Conservation (phyloP, 2,797 vertebrate species). For the Enteromius radiatus region DNA sequence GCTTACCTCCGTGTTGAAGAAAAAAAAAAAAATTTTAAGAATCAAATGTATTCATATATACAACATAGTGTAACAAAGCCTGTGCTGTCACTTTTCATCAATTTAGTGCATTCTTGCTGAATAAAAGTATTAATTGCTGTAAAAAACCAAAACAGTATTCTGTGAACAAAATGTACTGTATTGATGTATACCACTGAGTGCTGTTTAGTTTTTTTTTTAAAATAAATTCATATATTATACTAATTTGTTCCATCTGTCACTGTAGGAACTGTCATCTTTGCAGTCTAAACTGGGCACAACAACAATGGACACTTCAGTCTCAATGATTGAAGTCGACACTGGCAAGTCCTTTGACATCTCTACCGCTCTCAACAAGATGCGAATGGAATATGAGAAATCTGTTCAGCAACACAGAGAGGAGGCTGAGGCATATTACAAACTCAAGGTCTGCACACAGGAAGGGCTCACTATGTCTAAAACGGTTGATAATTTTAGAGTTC, state of each 20-base stretch:
- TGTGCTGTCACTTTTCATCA: background rate
- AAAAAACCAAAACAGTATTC: background rate
- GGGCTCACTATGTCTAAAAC: background rate
- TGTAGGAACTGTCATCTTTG: slow-evolving; percentile 67
- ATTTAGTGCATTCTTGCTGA: background rate
- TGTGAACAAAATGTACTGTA: background rate
- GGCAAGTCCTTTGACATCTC: slow-evolving; percentile 71
- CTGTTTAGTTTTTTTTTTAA: too few species aligned
- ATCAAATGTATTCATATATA: background rate
- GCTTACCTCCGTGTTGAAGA: too few species aligned
- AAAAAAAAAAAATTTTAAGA: background rate
- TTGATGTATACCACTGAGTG: background rate
- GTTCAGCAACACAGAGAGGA: slow-evolving; percentile 71
- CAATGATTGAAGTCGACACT: slow-evolving; percentile 73
- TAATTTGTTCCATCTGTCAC: background rate
- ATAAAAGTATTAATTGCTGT: background rate
- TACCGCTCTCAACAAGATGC: slow-evolving; percentile 67
- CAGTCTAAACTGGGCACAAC: slow-evolving; percentile 68
- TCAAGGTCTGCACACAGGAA: slow-evolving; percentile 61
- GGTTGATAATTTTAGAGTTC: background rate
- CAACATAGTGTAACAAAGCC: background rate
- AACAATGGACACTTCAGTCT: slow-evolving; percentile 67
- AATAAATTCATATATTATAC: background rate
- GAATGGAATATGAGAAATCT: slow-evolving; percentile 70
- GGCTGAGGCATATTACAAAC: slow-evolving; percentile 71